phyloP scores from a whole-genome alignment of 1,140 invertebrate genomes.

The Saxidomus purpurata region DNA sequence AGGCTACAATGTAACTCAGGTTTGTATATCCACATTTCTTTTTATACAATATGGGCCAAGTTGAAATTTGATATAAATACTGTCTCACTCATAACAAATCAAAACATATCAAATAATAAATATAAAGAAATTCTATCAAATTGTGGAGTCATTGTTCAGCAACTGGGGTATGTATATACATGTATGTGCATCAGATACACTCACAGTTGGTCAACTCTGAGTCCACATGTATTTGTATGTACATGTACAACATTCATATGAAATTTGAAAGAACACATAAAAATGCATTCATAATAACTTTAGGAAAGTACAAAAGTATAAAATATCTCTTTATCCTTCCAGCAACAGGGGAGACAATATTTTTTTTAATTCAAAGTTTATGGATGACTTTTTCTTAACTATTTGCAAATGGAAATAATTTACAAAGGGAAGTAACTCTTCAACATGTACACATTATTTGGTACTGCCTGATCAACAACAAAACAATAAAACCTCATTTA shows the following conservation, averaged over 20 bases:
- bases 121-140: neutral
- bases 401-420: too few relatives aligned
- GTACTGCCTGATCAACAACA: too few relatives aligned
- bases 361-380: too few relatives aligned
- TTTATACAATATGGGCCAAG: slow-evolving; percentile 55
- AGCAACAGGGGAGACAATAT: too few relatives aligned
- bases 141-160: neutral
- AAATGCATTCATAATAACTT: neutral
- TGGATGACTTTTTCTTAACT: too few relatives aligned
- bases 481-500: too few relatives aligned
- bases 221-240: neutral
- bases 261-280: slow-evolving; percentile 9
- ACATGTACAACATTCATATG: neutral
- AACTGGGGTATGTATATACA: neutral
- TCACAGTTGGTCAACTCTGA: neutral
- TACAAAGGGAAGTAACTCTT: too few relatives aligned
- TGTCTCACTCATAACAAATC: slow-evolving; percentile 8
- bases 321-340: too few relatives aligned
- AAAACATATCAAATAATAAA: neutral
- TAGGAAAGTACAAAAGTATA: too few relatives aligned
- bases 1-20: too few relatives aligned
- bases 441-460: too few relatives aligned
- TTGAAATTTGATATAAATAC: slow-evolving; percentile 4
- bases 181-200: neutral
- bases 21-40: neutral